Percentiles rank a stretch among this genome's conserved stretches.
Conservation (phyloP, 92 coral and sea anemone genomes). For the Bergia sp. region DNA sequence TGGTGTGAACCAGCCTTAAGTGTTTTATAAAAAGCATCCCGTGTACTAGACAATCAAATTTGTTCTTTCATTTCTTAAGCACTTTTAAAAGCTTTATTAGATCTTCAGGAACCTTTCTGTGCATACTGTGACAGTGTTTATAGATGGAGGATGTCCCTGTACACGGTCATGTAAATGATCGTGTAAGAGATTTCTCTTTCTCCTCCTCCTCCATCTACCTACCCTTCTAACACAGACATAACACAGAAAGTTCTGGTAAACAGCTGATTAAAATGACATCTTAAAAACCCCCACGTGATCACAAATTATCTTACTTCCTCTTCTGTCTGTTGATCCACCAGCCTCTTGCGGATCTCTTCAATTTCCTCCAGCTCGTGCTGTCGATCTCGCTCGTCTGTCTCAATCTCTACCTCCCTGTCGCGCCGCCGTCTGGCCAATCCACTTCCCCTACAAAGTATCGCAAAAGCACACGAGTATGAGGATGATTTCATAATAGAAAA, state of each 20-base stretch:
- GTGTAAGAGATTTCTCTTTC: no score
- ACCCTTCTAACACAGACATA: not conserved
- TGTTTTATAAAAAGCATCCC: no score
- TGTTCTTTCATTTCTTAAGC: no score
- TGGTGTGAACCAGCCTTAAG: no score
- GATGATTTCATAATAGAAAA: not conserved
- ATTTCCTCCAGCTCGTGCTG: conserved; percentile 96
- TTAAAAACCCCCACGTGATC: not conserved
- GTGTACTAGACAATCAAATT: no score
- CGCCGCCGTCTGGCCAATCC: conserved; percentile 81
- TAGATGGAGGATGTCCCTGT: no score
- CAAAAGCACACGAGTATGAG: not conserved
- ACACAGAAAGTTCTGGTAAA: not conserved
- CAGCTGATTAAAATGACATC: not conserved
- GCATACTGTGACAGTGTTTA: no score
- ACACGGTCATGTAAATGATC: no score
- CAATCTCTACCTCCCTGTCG: conserved; percentile 84
- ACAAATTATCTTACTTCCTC: conserved; percentile 41
- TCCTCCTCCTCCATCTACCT: not conserved
- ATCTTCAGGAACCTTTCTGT: no score
- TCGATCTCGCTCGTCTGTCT: conserved; percentile 89
- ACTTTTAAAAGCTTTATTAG: no score
- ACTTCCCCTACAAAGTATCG: conserved; percentile 67
- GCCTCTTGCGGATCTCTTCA: conserved; percentile 90
- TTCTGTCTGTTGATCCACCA: conserved; percentile 78